These are phyloP conservation scores for Priocnemis perturbator DNA, from an alignment of 2,888 invertebrate species.

Conservation along the genomic window DNA sequence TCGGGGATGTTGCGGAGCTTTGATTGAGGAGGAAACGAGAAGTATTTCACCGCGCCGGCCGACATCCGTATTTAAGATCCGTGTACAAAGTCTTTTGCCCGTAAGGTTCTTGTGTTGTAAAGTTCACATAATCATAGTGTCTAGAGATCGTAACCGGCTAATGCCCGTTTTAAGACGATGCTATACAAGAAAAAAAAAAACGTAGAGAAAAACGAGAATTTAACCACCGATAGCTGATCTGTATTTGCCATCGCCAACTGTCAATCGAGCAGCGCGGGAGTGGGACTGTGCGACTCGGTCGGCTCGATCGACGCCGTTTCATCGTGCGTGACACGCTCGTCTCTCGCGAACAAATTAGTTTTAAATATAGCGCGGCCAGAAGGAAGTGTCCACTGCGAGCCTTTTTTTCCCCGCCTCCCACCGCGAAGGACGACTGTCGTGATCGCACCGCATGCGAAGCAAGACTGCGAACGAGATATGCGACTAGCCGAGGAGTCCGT, in stretches of 20 bases:
- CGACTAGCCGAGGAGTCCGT: too few relatives aligned
- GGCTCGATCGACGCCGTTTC: not conserved
- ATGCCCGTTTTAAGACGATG: constrained; percentile 64
- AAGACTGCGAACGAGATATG: too few relatives aligned
- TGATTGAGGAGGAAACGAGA: not conserved
- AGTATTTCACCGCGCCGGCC: constrained; percentile 43
- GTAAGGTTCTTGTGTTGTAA: constrained; percentile 75
- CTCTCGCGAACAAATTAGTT: not conserved
- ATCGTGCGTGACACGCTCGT: not conserved
- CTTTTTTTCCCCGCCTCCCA: too few relatives aligned
- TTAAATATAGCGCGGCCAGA: constrained; percentile 23
- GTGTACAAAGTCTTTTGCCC: constrained; percentile 74
- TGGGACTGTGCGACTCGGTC: constrained; percentile 1
- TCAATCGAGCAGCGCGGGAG: constrained; percentile 37
- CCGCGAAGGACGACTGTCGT: too few relatives aligned
- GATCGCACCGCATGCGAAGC: too few relatives aligned
- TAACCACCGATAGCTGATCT: constrained; percentile 72
- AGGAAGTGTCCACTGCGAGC: not conserved
- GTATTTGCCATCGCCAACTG: constrained; percentile 70
- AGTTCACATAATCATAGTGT: constrained; percentile 75
- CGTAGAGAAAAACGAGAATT: constrained; percentile 68
- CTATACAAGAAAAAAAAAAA: constrained; percentile 54
- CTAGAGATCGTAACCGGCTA: constrained; percentile 69
- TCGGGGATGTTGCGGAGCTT: not conserved
- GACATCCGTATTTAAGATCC: constrained; percentile 68